Conservation (phyloP, 2,113 vertebrate genomes). For the Anarrhichthys ocellatus region DNA sequence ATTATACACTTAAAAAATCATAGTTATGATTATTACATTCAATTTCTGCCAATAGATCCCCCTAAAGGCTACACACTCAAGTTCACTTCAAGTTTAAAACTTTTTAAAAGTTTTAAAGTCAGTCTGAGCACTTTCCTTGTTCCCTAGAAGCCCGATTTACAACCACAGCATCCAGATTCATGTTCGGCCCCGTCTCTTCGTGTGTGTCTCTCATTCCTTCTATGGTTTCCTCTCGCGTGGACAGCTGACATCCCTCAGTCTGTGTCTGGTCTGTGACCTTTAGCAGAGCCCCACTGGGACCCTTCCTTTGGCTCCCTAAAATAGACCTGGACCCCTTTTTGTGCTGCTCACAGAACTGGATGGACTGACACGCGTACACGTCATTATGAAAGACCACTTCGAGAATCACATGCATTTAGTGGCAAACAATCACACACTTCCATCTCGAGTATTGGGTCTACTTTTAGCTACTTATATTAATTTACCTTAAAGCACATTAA, state of each 20-base stretch:
- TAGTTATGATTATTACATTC: not conserved
- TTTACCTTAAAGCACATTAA: not conserved
- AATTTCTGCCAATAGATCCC: not conserved
- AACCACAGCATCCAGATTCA: conserved; percentile 4
- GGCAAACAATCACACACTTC: not conserved
- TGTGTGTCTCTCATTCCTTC: conserved; percentile 8
- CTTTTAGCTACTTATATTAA: not conserved
- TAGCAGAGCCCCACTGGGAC: not conserved
- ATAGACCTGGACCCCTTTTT: not conserved
- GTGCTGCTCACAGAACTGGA: not conserved
- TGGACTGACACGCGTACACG: not conserved
- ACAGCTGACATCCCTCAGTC: conserved; percentile 37
- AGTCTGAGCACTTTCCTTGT: not conserved
- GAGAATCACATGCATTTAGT: not conserved
- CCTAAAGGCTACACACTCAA: no score
- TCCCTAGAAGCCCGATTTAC: conserved; percentile 15
- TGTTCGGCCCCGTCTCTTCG: not conserved
- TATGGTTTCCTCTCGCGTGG: conserved; percentile 13
- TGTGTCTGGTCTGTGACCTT: conserved; percentile 42
- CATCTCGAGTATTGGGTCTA: not conserved
- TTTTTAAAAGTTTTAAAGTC: no score
- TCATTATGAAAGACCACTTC: not conserved
- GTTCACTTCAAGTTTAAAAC: not conserved
- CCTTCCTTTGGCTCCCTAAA: not conserved
- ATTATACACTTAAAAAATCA: not conserved